A percentile compares a stretch with the other conserved stretches of the same genome.
phyloP scores from a whole-genome alignment of 2,113 vertebrate species.

The Procavia capensis region DNA sequence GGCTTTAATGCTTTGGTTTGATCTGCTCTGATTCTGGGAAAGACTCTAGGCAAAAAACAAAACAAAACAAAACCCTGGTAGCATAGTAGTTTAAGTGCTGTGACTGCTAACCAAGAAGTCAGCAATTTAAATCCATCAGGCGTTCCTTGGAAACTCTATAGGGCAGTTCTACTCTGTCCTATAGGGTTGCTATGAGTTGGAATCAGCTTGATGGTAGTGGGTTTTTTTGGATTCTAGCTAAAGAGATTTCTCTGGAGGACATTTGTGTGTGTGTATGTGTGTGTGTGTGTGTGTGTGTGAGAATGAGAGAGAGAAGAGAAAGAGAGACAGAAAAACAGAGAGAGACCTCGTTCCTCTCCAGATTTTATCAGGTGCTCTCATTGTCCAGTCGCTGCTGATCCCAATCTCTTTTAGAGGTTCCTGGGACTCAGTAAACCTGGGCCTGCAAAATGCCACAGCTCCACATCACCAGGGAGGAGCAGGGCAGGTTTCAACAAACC shows the following conservation, averaged over 20 bases:
- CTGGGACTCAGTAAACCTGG: background rate
- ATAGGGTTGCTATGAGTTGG: too few relatives aligned
- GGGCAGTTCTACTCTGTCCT: too few relatives aligned
- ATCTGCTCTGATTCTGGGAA: background rate
- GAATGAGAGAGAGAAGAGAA: too few relatives aligned
- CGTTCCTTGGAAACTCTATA: too few relatives aligned
- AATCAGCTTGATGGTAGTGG: too few relatives aligned
- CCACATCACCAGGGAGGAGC: background rate
- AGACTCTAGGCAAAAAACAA: background rate
- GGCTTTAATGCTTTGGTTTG: background rate
- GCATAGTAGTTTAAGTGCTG: too few relatives aligned
- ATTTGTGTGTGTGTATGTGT: background rate
- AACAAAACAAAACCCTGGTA: too few relatives aligned
- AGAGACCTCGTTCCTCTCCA: background rate
- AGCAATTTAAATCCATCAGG: too few relatives aligned
- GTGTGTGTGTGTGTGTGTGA: background rate
- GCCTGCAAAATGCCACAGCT: background rate
- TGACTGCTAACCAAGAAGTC: too few relatives aligned
- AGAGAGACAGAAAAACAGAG: background rate
- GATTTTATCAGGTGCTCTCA: background rate
- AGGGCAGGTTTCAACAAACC: conserved; percentile 5
- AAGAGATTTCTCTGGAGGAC: background rate
- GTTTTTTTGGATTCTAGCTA: background rate
- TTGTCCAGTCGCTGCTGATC: background rate
- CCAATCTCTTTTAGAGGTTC: background rate